A percentile compares a stretch with the other conserved stretches of the same genome.
These are phyloP conservation scores for Poeciliopsis gracilis DNA, from an alignment of 2,797 vertebrate species.

Conservation along the genomic window DNA sequence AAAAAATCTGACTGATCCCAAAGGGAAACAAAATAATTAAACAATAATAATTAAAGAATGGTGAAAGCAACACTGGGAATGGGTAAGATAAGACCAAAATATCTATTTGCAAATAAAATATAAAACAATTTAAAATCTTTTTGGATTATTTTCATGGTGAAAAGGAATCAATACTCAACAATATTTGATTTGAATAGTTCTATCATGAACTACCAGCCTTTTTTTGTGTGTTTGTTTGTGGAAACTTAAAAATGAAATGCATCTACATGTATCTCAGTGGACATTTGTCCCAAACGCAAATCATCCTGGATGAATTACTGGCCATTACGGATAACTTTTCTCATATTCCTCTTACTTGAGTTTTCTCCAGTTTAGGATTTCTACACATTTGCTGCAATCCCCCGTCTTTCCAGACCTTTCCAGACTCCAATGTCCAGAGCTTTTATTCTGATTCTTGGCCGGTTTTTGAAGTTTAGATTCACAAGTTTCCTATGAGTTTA, in stretches of 20 bases:
- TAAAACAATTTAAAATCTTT: neutral
- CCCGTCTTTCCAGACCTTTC: neutral
- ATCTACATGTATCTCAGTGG: neutral
- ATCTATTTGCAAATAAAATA: neutral
- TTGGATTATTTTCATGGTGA: neutral
- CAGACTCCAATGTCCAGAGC: neutral
- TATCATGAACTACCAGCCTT: neutral
- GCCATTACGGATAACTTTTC: neutral
- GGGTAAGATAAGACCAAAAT: neutral
- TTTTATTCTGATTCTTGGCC: neutral
- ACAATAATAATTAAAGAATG: neutral
- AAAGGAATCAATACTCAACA: too few relatives aligned
- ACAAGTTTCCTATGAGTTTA: neutral
- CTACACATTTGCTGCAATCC: neutral
- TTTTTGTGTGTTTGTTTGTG: neutral
- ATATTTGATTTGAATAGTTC: neutral
- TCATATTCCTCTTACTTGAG: neutral
- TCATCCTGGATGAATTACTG: neutral
- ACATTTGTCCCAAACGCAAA: neutral
- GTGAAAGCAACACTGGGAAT: neutral
- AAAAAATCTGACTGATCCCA: too few relatives aligned
- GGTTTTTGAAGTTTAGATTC: neutral
- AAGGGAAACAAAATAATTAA: too few relatives aligned
- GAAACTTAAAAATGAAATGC: neutral
- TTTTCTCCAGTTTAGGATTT: neutral